phyloP scores from a whole-genome alignment of 2,113 vertebrate species.

The Laticauda laticaudata region DNA sequence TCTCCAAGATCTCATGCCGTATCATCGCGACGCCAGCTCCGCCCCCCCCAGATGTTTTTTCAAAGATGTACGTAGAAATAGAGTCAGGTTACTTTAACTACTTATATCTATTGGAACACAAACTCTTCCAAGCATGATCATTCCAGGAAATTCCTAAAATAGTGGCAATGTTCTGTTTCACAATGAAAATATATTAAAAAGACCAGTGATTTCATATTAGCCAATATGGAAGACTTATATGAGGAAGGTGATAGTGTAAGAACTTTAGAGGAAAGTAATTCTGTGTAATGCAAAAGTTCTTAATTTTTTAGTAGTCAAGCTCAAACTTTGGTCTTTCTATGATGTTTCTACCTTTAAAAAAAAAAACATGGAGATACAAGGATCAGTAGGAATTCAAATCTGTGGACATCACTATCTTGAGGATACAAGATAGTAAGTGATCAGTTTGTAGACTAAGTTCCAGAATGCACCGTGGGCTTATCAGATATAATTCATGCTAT shows the following conservation, averaged over 20 bases:
- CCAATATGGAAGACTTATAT: neutral
- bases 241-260: neutral
- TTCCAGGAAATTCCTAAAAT: neutral
- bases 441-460: neutral
- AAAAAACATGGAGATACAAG: neutral
- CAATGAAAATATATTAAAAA: neutral
- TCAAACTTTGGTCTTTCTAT: neutral
- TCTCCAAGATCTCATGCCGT: too few relatives aligned
- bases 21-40: too few relatives aligned
- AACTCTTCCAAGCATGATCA: neutral
- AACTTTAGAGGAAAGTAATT: neutral
- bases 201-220: neutral
- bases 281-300: neutral
- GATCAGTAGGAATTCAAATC: neutral
- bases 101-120: neutral
- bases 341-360: neutral
- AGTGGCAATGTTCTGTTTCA: neutral
- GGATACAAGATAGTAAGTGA: neutral
- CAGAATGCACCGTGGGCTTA: neutral
- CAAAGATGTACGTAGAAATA: neutral
- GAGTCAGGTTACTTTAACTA: neutral
- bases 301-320: neutral
- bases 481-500: neutral
- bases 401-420: neutral
- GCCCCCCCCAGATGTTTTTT: neutral